phyloP scores from a whole-genome alignment of 2,797 vertebrate species.

The Acanthurus lineatus region DNA sequence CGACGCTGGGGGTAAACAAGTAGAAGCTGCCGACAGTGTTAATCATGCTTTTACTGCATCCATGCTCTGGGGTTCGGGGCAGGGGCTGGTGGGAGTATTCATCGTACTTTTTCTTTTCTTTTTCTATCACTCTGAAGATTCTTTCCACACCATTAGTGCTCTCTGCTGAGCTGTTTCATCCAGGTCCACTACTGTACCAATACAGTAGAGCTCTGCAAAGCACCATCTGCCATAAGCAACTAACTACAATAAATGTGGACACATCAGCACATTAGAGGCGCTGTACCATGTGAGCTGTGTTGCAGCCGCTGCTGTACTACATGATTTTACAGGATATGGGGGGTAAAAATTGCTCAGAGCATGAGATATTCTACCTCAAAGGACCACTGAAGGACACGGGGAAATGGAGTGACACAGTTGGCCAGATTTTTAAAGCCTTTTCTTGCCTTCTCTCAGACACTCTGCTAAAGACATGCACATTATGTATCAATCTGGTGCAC shows the following conservation, averaged over 20 bases:
- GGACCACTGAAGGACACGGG: slow-evolving; percentile 52
- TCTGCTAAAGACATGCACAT: slow-evolving; percentile 4
- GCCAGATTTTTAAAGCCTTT: slow-evolving; percentile 5
- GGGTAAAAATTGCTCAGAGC: slow-evolving; percentile 1
- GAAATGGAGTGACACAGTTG: background rate
- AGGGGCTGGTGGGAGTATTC: slow-evolving; percentile 47
- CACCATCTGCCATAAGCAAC: slow-evolving; percentile 70
- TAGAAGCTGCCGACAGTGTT: slow-evolving; percentile 53
- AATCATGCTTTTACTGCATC: slow-evolving; percentile 68
- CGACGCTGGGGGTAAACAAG: slow-evolving; percentile 58
- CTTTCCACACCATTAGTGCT: slow-evolving; percentile 82
- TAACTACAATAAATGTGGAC: slow-evolving; percentile 71
- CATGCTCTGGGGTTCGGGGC: slow-evolving; percentile 36
- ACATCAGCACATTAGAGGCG: slow-evolving; percentile 79
- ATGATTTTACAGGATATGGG: slow-evolving; percentile 49
- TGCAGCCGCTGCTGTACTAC: slow-evolving; percentile 40
- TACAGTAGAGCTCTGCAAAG: slow-evolving; percentile 52
- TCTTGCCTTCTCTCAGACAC: slow-evolving; percentile 12
- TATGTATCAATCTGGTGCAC: slow-evolving; percentile 5
- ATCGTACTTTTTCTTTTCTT: slow-evolving; percentile 15
- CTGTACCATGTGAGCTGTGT: slow-evolving; percentile 38
- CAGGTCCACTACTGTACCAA: slow-evolving; percentile 68
- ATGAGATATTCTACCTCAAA: slow-evolving; percentile 50
- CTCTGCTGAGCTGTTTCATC: slow-evolving; percentile 80
- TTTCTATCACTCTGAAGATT: slow-evolving; percentile 58